Evolutionary conservation across 2,113 vertebrate genomes (phyloP).

Genomic region (Salvelinus namaycush): DNA sequence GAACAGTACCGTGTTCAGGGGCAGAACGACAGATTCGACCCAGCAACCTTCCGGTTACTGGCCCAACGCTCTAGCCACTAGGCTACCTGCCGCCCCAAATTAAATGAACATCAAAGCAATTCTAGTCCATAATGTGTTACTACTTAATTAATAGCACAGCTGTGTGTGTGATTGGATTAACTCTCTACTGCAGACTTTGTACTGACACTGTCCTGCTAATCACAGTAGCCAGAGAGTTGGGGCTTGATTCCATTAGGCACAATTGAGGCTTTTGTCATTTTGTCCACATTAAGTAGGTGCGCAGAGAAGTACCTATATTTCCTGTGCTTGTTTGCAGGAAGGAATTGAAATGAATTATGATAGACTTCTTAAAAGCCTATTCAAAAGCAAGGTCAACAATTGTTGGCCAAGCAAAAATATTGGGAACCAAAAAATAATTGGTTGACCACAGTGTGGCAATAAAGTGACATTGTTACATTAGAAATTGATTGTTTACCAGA

Average conservation of each 20-base stretch:
- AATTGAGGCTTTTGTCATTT: not conserved
- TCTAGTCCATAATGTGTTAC: not conserved
- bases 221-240: not conserved
- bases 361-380: not conserved
- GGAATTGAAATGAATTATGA: not conserved
- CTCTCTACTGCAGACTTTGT: not conserved
- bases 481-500: no score
- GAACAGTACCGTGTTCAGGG: no score
- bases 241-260: not conserved
- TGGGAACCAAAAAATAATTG: not conserved
- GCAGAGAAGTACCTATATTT: not conserved
- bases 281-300: not conserved
- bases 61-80: no score
- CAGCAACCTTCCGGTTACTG: no score
- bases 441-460: not conserved
- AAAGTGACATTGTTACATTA: not conserved
- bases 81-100: no score
- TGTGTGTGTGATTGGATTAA: not conserved
- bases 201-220: not conserved
- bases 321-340: not conserved
- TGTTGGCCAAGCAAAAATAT: not conserved
- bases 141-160: slow-evolving; percentile 1
- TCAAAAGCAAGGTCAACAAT: not conserved
- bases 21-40: no score
- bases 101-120: no score